Conservation (phyloP, 2,797 vertebrate species). For the Ficedula albicollis region DNA sequence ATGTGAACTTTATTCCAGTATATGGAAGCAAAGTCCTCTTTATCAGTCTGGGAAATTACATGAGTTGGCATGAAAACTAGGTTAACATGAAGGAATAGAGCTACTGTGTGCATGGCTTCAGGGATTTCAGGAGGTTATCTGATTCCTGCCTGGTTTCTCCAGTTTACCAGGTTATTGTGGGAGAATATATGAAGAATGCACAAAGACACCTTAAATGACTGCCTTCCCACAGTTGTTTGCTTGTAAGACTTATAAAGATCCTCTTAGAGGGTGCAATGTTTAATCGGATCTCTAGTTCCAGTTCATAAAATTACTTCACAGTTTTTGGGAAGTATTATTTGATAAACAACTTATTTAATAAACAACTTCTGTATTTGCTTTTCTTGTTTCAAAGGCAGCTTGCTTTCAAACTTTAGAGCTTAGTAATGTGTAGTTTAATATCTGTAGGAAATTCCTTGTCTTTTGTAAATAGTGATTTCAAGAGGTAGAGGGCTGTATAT, state of each 20-base stretch:
- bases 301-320: background rate
- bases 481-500: background rate
- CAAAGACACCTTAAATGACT: background rate
- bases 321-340: background rate
- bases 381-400: background rate
- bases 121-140: background rate
- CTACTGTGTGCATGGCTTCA: background rate
- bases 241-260: background rate
- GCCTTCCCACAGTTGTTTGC: background rate
- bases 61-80: background rate
- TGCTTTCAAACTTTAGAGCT: background rate
- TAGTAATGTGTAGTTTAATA: background rate
- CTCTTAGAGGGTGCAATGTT: background rate
- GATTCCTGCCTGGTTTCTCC: background rate
- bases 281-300: background rate
- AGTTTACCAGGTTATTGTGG: background rate
- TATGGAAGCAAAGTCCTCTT: background rate
- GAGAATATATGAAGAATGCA: background rate
- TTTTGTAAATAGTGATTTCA: background rate
- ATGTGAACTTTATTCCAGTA: background rate
- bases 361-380: background rate
- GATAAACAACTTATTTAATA: background rate
- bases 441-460: background rate
- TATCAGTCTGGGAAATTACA: background rate
- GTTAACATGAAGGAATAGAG: background rate